Evolutionary conservation across 2,113 vertebrate species (phyloP).

Genomic region (Recurvirostra avosetta): DNA sequence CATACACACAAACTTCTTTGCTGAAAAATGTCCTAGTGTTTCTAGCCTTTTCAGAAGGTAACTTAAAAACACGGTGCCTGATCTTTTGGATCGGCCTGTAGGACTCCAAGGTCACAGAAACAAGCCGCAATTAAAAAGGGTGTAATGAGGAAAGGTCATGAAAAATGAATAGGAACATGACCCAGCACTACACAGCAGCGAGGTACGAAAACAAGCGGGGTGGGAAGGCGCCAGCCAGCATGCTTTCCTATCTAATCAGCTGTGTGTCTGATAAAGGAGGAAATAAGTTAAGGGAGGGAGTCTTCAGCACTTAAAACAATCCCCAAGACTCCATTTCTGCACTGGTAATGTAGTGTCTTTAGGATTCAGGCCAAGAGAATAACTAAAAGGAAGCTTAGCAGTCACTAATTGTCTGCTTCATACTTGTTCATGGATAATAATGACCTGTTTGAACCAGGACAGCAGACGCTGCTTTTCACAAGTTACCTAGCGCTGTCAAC

Average conservation of each 20-base stretch:
- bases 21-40: neutral
- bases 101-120: slow-evolving; percentile 36
- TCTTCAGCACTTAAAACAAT: slow-evolving; percentile 67
- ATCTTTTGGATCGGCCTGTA: neutral
- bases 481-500: neutral
- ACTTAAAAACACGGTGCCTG: neutral
- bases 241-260: slow-evolving; percentile 73
- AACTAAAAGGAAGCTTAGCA: slow-evolving; percentile 31
- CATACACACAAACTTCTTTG: neutral
- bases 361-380: slow-evolving; percentile 52
- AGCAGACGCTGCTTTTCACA: neutral
- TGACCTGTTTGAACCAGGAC: neutral
- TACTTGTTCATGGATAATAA: slow-evolving; percentile 9
- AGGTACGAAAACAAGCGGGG: slow-evolving; percentile 62
- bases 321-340: slow-evolving; percentile 43
- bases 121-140: slow-evolving; percentile 29
- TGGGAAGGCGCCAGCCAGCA: slow-evolving; percentile 71
- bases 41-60: neutral
- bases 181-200: neutral
- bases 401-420: neutral
- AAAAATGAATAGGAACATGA: slow-evolving; percentile 51
- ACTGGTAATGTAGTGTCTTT: slow-evolving; percentile 40
- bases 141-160: slow-evolving; percentile 46
- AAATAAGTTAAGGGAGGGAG: slow-evolving; percentile 70
- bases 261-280: slow-evolving; percentile 69